Evolutionary conservation across 2,888 invertebrate species (phyloP).

Genomic region (Drosophila histrio): DNA sequence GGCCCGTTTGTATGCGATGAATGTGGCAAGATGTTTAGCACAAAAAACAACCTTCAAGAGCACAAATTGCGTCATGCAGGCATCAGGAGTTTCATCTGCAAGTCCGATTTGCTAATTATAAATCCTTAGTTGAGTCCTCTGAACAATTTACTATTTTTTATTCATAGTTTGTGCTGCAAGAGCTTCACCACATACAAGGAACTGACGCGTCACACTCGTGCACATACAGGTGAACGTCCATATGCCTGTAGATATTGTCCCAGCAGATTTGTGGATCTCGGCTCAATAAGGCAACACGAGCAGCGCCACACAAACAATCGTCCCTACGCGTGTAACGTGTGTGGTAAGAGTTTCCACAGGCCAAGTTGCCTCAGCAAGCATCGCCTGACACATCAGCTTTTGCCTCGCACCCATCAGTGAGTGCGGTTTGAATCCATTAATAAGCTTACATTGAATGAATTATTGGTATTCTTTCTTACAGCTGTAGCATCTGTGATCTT

Average conservation of each 20-base stretch:
- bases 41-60: conserved; percentile 28
- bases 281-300: conserved; percentile 72
- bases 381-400: conserved; percentile 19
- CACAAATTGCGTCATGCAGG: conserved; percentile 44
- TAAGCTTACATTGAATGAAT: not conserved
- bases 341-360: conserved; percentile 72
- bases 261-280: conserved; percentile 68
- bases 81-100: conserved; percentile 33
- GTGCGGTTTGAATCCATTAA: not conserved
- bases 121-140: not conserved
- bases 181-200: conserved; percentile 44
- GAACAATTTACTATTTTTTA: too few relatives aligned
- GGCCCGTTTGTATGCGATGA: conserved; percentile 18
- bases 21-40: conserved; percentile 34
- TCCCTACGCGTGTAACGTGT: conserved; percentile 64
- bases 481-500: conserved; percentile 21
- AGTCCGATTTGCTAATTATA: not conserved
- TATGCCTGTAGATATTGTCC: conserved; percentile 71
- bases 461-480: not conserved
- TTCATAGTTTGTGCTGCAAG: conserved; percentile 36
- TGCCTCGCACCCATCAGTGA: conserved; percentile 27
- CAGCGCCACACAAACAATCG: conserved; percentile 76
- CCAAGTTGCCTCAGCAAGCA: conserved; percentile 76
- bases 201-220: conserved; percentile 26
- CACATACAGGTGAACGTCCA: conserved; percentile 81